Percentiles rank a stretch among this genome's conserved stretches.
Conservation (phyloP, 2,113 vertebrate genomes). For the Eurypyga helias region DNA sequence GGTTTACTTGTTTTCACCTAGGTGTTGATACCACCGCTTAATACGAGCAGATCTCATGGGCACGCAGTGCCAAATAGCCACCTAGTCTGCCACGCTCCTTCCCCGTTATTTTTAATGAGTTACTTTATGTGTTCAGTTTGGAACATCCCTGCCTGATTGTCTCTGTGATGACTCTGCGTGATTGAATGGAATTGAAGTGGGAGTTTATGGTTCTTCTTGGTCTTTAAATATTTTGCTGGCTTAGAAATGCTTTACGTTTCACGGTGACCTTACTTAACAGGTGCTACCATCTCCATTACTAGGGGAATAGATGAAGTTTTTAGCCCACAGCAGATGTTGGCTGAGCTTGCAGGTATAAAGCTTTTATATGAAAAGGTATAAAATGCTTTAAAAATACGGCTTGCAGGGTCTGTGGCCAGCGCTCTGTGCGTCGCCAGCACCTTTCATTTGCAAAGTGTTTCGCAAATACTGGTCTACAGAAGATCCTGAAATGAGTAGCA, state of each 20-base stretch:
- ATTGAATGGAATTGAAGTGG: conserved; percentile 29
- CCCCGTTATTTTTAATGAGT: background rate
- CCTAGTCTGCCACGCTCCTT: background rate
- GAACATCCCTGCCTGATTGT: conserved; percentile 6
- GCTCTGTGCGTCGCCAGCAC: conserved; percentile 14
- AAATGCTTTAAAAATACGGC: conserved; percentile 38
- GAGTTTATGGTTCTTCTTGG: conserved; percentile 49
- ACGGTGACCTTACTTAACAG: conserved; percentile 42
- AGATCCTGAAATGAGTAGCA: background rate
- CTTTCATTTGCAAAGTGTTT: conserved; percentile 32
- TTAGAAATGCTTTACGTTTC: conserved; percentile 33
- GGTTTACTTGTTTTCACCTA: background rate
- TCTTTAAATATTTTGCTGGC: conserved; percentile 56
- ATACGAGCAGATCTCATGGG: background rate
- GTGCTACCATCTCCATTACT: background rate
- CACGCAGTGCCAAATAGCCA: background rate
- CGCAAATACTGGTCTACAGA: background rate
- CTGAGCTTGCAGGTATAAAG: conserved; percentile 56
- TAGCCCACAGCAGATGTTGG: conserved; percentile 35
- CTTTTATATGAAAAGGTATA: conserved; percentile 57
- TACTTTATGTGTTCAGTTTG: background rate
- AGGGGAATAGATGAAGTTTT: conserved; percentile 26
- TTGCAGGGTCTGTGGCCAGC: background rate
- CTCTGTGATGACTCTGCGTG: background rate
- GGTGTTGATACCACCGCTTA: background rate